phyloP scores from a whole-genome alignment of 2,113 vertebrate genomes.

The Phrynosoma blainvillii region DNA sequence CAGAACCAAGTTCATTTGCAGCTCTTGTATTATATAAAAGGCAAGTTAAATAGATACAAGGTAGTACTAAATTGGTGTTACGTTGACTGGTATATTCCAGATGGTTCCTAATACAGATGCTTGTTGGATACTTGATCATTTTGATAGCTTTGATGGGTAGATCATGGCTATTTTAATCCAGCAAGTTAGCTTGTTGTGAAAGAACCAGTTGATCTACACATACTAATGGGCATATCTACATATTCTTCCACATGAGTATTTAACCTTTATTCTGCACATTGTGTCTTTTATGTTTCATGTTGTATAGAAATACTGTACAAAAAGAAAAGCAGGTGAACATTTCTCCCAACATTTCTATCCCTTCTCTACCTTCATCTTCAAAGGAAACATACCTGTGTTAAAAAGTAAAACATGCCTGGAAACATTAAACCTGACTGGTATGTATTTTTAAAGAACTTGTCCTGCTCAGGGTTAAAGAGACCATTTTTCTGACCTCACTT shows the following conservation, averaged over 20 bases:
- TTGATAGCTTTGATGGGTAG: neutral
- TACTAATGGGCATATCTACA: neutral
- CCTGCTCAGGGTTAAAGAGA: too few species aligned
- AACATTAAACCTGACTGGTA: neutral
- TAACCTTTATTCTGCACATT: neutral
- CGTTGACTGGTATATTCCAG: neutral
- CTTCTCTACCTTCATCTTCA: neutral
- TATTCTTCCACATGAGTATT: neutral
- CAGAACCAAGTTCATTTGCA: neutral
- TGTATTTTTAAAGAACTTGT: too few species aligned
- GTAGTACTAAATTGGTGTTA: neutral
- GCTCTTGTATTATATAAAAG: conserved; percentile 46
- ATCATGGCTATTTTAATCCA: neutral
- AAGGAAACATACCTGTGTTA: neutral
- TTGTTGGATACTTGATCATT: conserved; percentile 9
- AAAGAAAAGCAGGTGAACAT: neutral
- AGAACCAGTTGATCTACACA: neutral
- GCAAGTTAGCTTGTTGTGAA: neutral
- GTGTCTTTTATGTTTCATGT: neutral
- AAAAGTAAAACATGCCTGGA: neutral
- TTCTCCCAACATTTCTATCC: neutral
- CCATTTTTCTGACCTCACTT: neutral
- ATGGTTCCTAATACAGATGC: conserved; percentile 10
- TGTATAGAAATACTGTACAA: neutral
- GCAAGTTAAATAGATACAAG: conserved; percentile 43